Conservation (phyloP, 2,888 invertebrate species). For the Drosophila pullipes region DNA sequence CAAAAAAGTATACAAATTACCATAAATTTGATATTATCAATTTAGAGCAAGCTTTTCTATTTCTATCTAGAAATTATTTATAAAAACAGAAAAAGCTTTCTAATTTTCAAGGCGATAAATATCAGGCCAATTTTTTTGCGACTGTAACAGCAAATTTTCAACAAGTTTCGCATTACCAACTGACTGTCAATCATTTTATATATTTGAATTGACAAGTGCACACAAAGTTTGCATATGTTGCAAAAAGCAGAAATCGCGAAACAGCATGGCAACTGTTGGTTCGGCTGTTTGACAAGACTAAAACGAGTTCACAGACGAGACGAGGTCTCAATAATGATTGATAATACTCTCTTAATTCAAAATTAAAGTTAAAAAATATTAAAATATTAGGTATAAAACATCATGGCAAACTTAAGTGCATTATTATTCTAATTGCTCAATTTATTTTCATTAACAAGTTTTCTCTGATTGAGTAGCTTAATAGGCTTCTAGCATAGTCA, state of each 20-base stretch:
- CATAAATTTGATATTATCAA: not conserved
- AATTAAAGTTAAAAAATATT: not conserved
- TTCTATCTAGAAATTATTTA: not conserved
- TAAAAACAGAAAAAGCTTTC: rapidly evolving
- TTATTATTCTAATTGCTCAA: not conserved
- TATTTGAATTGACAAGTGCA: conserved; percentile 54
- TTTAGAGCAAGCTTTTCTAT: not conserved
- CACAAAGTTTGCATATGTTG: conserved; percentile 20
- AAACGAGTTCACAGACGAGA: not conserved
- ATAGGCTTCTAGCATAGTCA: rapidly evolving
- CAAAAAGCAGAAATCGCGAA: conserved; percentile 12
- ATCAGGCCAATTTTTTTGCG: not conserved
- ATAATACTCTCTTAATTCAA: not conserved
- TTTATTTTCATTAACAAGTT: not conserved
- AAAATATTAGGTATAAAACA: not conserved
- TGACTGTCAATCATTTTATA: conserved; percentile 69
- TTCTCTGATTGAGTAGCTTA: not conserved
- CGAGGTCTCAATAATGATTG: not conserved
- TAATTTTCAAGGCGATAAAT: not conserved
- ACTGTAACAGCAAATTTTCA: not conserved
- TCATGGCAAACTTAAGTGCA: not conserved
- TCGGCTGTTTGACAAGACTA: conserved; percentile 16
- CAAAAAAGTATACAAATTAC: not conserved
- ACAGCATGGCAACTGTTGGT: conserved; percentile 24
- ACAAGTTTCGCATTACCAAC: conserved; percentile 65